Base-by-base conservation (phyloP, 2,113 vertebrate species). In the Dissostichus mawsoni region DNA sequence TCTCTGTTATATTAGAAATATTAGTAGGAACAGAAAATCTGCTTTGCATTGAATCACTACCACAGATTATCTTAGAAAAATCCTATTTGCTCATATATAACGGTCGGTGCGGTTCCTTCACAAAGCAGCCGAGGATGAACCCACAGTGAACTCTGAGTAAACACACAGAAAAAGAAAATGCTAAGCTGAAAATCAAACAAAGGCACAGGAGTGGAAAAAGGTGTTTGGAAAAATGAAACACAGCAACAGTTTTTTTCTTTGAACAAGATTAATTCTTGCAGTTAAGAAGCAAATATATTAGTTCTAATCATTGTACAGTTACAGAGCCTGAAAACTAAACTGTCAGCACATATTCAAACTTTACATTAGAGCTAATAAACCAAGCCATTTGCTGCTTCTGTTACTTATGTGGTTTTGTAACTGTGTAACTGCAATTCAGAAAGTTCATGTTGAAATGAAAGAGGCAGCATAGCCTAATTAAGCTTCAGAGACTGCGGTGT, bases 371-470 rank as follows among this genome's bases (percentile, higher is more conserved):
- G 61, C 29, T 76, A 80, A 84, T 71, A 29, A 82, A 44, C 44
- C 45, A 23, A 63, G 41, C 23, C 33, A 63, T 57, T 61, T 16
- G 68, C 58, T 73, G 47, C 56, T 52, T 65, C 45, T 74, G 20
- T 44, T 71, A 9, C 29, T 25, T 81, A 10, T 48, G 0, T 5
- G 47, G 20, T 51, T 73, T 56, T 67, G 12, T 72, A 41, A 50
- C 65, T n/a, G n/a, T 64, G 18, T 5, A 59, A 62, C 48, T 66
- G 8, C 62, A 72, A 56, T 48, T 66, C 58, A 72, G 56, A 59
- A 41, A 69, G 69, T 76, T 69, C 45, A 36, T 62, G 65, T 85
- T 63, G 1, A 58, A 76, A 41, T 68, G 29, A 78, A 77, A 69
- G 63, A 57, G 45, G 3, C 29, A 45, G 52, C 58, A 17, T n/a